These are phyloP conservation scores for Nasonia longicornis DNA, from an alignment of 1,140 invertebrate genomes.

Conservation along the genomic window DNA sequence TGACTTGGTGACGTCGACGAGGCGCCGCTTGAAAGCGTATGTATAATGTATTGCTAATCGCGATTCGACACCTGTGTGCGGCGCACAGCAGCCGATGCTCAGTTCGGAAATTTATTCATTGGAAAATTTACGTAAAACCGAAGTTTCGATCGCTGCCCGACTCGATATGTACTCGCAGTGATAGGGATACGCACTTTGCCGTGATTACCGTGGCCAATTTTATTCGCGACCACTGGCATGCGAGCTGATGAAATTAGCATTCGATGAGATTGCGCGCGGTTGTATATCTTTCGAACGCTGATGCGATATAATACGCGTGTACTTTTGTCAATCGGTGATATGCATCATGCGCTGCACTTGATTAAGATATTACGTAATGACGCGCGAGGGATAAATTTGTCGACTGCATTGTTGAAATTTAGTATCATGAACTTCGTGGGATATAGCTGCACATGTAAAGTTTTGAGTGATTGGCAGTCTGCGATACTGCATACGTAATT, in stretches of 20 bases:
- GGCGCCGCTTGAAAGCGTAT: too few relatives aligned
- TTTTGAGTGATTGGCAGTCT: background rate
- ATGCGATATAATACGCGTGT: background rate
- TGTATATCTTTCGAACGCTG: background rate
- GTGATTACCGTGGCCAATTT: too few relatives aligned
- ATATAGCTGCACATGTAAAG: background rate
- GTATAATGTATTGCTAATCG: too few relatives aligned
- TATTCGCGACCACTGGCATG: too few relatives aligned
- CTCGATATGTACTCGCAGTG: background rate
- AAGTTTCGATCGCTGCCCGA: background rate
- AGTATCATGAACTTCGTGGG: too few relatives aligned
- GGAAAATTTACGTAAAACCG: background rate
- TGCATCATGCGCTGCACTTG: background rate
- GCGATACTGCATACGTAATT: background rate
- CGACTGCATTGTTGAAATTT: too few relatives aligned
- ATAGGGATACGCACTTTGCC: background rate
- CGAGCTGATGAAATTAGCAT: background rate
- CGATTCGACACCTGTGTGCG: background rate
- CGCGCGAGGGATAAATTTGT: too few relatives aligned
- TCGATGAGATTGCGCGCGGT: background rate
- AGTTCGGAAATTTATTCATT: background rate
- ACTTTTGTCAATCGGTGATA: background rate
- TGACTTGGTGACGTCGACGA: background rate
- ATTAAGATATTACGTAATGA: background rate
- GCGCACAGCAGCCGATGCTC: background rate